These are phyloP conservation scores for Taxidea taxus DNA, from an alignment of 2,113 vertebrate genomes.

Conservation along the genomic window DNA sequence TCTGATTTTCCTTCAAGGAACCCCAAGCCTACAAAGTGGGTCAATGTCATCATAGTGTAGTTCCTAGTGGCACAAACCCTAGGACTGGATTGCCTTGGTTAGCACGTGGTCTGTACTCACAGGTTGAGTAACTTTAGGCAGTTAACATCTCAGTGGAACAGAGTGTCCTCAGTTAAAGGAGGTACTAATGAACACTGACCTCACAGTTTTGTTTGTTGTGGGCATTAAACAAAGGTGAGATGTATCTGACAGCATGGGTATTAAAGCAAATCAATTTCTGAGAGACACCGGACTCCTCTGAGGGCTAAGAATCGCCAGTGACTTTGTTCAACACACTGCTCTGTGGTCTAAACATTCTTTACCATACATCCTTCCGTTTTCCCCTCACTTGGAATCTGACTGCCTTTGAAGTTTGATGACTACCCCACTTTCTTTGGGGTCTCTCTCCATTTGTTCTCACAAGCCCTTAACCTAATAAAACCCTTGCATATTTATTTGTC, in stretches of 20 bases:
- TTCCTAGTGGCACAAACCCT: background rate
- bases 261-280: background rate
- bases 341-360: background rate
- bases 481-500: background rate
- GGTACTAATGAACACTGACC: fast-evolving
- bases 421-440: background rate
- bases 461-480: background rate
- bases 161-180: background rate
- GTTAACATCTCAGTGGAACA: background rate
- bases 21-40: background rate
- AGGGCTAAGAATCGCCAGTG: background rate
- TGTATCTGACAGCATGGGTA: background rate
- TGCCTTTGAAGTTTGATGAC: background rate
- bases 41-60: background rate
- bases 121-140: background rate
- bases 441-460: background rate
- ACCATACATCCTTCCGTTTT: background rate
- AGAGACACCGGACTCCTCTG: background rate
- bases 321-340: too few species aligned
- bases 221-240: background rate
- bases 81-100: background rate
- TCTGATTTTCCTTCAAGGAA: background rate
- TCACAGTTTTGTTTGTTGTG: background rate
- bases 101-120: background rate
- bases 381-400: background rate